phyloP scores from a whole-genome alignment of 2,113 vertebrate species.

The Malurus cyaneus region DNA sequence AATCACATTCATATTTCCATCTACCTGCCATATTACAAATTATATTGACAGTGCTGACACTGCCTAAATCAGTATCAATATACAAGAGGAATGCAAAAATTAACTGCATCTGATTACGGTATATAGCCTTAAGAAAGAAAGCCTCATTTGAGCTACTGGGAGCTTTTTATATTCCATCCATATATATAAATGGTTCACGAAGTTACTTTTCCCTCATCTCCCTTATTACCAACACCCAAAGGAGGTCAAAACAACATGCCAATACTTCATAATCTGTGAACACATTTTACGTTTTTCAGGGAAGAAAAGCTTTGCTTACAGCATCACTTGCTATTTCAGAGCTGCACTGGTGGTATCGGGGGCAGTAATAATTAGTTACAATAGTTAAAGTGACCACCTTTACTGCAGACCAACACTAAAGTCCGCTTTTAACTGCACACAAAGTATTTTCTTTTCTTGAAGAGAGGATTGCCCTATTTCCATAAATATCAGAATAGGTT shows the following conservation, averaged over 20 bases:
- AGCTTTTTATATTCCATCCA: background rate
- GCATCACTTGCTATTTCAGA: background rate
- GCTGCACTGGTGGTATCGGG: background rate
- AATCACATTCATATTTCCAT: conserved; percentile 62
- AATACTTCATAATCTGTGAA: background rate
- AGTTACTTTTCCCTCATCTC: background rate
- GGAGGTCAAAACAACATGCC: background rate
- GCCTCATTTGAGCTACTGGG: background rate
- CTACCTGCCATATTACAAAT: conserved; percentile 61
- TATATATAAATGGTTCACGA: background rate
- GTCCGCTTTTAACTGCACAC: background rate
- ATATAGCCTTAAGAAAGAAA: conserved; percentile 30
- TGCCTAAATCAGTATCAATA: conserved; percentile 63
- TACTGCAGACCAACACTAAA: background rate
- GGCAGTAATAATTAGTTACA: background rate
- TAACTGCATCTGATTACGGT: conserved; percentile 54
- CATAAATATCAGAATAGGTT: background rate
- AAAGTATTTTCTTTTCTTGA: background rate
- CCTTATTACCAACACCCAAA: background rate
- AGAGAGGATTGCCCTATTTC: background rate
- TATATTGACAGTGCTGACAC: conserved; percentile 66
- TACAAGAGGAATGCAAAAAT: conserved; percentile 47
- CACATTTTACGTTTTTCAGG: background rate
- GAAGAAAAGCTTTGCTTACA: background rate
- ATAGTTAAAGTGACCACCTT: background rate